Conservation (phyloP, 2,888 invertebrate species). For the Chrysomela aeneicollis region DNA sequence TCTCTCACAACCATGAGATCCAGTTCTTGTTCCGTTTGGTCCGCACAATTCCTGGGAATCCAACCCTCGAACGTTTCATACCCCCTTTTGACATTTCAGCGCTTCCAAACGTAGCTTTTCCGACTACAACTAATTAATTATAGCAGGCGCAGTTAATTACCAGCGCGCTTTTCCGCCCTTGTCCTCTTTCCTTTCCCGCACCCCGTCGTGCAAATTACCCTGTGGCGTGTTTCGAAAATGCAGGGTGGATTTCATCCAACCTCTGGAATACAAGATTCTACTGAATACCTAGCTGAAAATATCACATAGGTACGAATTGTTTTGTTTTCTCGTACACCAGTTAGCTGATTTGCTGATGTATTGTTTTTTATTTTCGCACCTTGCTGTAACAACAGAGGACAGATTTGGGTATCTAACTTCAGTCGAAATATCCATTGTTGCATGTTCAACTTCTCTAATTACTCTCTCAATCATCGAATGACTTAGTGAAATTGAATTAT, state of each 20-base stretch:
- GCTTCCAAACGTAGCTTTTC: constrained; percentile 25
- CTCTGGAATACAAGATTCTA: background rate
- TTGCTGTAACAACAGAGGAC: too few relatives aligned
- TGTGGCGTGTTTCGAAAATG: constrained; percentile 20
- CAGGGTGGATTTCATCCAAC: background rate
- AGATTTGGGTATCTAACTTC: too few relatives aligned
- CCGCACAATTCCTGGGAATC: background rate
- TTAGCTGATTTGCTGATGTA: too few relatives aligned
- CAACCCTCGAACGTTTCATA: background rate
- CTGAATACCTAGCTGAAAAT: background rate
- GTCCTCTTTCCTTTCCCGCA: constrained; percentile 45
- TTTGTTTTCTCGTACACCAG: too few relatives aligned
- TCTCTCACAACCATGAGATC: too few relatives aligned
- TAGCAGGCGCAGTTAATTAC: constrained; percentile 61
- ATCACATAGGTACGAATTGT: background rate
- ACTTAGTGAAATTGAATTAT: too few relatives aligned
- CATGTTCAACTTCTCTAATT: too few relatives aligned
- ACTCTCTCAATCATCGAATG: too few relatives aligned
- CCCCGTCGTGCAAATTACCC: constrained; percentile 54
- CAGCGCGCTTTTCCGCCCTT: constrained; percentile 53
- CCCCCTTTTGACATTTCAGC: background rate
- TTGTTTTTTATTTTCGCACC: too few relatives aligned
- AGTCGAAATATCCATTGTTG: too few relatives aligned
- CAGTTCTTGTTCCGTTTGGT: too few relatives aligned
- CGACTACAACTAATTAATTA: constrained; percentile 62